Evolutionary conservation across 2,888 invertebrate genomes (phyloP), one percentile per base, ranked within the genome.

Genomic region (Protophormia terraenovae): DNA sequence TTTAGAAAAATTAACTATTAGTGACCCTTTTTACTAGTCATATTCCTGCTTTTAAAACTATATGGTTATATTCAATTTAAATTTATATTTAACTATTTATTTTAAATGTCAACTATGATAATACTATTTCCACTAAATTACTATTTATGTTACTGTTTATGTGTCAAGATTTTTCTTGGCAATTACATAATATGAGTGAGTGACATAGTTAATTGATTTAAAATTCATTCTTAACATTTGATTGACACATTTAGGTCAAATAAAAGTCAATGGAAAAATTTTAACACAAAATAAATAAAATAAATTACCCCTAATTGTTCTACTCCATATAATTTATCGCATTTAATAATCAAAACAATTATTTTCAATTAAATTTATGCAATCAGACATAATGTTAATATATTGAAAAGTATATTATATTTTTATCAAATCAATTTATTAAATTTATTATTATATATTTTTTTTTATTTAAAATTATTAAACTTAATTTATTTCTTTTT

Each of bases 161-260:
- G 35, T 35, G 35, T 10, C 35, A 10, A 4, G 0, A 41, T n/a
- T n/a, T n/a, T n/a, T n/a, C n/a, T n/a, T n/a, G n/a, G n/a, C n/a
- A n/a, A n/a, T n/a, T n/a, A n/a, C n/a, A 32, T 32, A 6, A 32
- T 32, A 32, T 6, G 29, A 62, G 8, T 38, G n/a, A 62, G 14
- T 62, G 38, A 32, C 16, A 32, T 22, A 24, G 3, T 38, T 24
- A 62, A 38, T 22, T 14, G 38, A 35, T 60, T 60, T 60, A 5
- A 19, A 35, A 19, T 19, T 60, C 22, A 5, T 38, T 24, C 10
- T 38, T 55, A 1, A 7, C 7, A n/a, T 22, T 38, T 62, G 62
- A 38, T 62, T 62, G 62, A n/a, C 62, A 38, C 24, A 24, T 62
- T 62, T 38, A 38, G 38, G 62, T 62, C n/a, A 38, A 38, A 38